Percentiles rank a stretch among this genome's conserved stretches.
Conservation (phyloP, 2,113 vertebrate genomes). For the Cyanocitta stelleri region DNA sequence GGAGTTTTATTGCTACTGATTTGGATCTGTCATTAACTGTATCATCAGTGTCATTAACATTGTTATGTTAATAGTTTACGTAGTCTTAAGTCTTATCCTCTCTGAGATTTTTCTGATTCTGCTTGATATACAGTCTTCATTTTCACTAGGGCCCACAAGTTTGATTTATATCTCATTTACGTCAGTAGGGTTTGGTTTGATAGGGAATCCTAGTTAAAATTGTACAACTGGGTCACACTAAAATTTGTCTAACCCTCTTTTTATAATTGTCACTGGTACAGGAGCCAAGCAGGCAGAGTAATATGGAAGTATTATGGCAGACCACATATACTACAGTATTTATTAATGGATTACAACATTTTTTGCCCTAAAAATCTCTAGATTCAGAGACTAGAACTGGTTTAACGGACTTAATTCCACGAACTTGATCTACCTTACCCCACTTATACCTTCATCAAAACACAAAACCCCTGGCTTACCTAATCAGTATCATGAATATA, state of each 20-base stretch:
- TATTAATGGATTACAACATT: neutral
- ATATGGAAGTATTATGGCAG: accelerated
- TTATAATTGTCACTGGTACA: neutral
- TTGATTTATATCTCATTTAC: neutral
- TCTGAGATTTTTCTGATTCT: neutral
- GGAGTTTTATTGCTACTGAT: neutral
- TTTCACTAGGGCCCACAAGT: neutral
- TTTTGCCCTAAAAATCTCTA: neutral
- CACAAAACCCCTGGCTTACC: neutral
- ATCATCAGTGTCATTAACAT: neutral
- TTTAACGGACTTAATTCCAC: neutral
- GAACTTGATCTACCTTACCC: neutral
- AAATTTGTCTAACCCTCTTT: neutral
- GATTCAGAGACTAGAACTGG: neutral
- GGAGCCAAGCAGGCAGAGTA: neutral
- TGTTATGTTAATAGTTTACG: neutral
- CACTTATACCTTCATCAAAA: neutral
- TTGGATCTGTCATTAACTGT: neutral
- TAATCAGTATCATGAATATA: neutral
- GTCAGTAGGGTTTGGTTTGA: neutral
- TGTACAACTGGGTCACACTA: neutral
- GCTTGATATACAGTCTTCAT: neutral
- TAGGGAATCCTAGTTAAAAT: neutral
- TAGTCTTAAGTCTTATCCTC: neutral
- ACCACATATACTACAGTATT: neutral